Evolutionary conservation across 1,140 invertebrate species (phyloP), one percentile per base, ranked within the genome.

Genomic region (Tetraneura akinire): DNA sequence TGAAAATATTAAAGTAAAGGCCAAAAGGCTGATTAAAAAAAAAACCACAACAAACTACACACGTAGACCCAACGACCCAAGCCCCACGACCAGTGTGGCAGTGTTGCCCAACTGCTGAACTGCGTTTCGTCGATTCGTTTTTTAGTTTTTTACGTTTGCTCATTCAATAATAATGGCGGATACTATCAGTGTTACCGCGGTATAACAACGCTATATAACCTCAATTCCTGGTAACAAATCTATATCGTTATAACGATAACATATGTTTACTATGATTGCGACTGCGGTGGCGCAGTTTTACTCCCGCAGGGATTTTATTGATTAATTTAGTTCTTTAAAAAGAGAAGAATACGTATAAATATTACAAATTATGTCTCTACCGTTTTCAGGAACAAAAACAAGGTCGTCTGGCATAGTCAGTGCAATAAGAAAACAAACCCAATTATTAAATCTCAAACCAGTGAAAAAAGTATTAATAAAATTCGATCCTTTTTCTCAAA

Each of bases 401-500:
- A 80, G 73, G 45, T 82, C 81, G 21, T 82, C 82, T 21, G 83
- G 83, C 21, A n/a, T 84, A 16, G 62, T 81, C 16, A 76, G 76
- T 49, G 82, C 82, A 13, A 83, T 84, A 37, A 47, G 42, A n/a
- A 83, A 83, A 80, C 81, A 84, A 81, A 47, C 82, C 47, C 81
- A 80, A 64, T 29, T 57, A 21, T 83, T 96, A 11, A 92, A 91
- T 87, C 87, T 95, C 23, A 92, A 92, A 86, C 92, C 93, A n/a
- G 90, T 93, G 0, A 91, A 91, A 83, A 89, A 89, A 85, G 89
- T 96, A 80, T 88, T 88, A 18, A 89, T 95, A 62, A 90, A 91
- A 84, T 95, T 96, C 83, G 94, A 96, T 87, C 94, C 94, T 9
- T 95, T 96, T 87, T 87, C 90, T 82, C 86, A 90, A 81, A 91